These are phyloP conservation scores for Agonum fuliginosum DNA, from an alignment of 2,888 invertebrate species.

Conservation along the genomic window DNA sequence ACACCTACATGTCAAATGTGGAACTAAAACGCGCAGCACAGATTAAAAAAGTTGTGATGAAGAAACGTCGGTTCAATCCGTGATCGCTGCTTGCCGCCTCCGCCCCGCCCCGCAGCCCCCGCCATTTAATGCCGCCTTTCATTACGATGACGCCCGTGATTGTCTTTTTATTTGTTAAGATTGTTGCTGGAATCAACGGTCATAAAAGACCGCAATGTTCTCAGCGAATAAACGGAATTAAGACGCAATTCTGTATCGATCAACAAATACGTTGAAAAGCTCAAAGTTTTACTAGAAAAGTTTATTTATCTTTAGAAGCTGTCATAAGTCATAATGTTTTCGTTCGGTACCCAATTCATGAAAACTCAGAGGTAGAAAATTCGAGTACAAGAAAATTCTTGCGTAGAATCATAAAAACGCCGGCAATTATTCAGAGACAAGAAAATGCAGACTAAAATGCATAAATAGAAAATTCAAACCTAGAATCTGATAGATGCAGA, in stretches of 20 bases:
- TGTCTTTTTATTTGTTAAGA: constrained; percentile 23
- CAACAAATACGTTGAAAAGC: not conserved
- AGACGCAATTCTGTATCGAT: not conserved
- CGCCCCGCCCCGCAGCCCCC: too few relatives aligned
- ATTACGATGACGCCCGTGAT: not conserved
- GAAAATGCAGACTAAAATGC: too few relatives aligned
- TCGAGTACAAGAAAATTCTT: too few relatives aligned
- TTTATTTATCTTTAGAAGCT: too few relatives aligned
- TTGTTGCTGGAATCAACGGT: not conserved
- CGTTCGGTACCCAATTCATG: too few relatives aligned
- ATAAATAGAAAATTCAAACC: too few relatives aligned
- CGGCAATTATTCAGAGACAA: too few relatives aligned
- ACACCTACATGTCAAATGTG: constrained; percentile 44
- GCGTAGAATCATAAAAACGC: too few relatives aligned
- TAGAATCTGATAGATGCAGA: too few relatives aligned
- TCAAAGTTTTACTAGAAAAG: too few relatives aligned
- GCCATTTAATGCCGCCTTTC: not conserved
- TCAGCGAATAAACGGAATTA: not conserved
- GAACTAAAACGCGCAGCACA: constrained; percentile 45
- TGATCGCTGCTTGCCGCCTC: not conserved
- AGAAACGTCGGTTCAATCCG: constrained; percentile 60
- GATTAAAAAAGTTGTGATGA: constrained; percentile 65
- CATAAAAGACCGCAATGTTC: not conserved
- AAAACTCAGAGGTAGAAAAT: too few relatives aligned
- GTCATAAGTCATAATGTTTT: too few relatives aligned